A percentile compares a stretch with the other conserved stretches of the same genome.
These are phyloP conservation scores for Tachina grossa DNA, from an alignment of 2,888 invertebrate species.

Conservation along the genomic window DNA sequence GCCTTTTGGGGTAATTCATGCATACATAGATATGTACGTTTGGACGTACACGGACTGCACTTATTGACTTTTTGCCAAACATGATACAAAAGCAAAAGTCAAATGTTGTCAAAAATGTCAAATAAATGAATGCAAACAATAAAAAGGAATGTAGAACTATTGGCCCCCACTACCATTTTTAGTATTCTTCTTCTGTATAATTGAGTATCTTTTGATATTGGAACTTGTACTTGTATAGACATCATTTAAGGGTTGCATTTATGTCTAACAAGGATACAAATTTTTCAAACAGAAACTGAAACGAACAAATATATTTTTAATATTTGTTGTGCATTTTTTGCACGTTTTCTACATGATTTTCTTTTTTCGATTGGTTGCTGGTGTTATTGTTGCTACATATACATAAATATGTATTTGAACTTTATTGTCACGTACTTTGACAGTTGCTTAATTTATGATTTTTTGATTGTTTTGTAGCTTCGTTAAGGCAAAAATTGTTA, in stretches of 20 bases:
- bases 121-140: slow-evolving; percentile 63
- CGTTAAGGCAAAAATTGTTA: slow-evolving; percentile 27
- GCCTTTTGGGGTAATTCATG: slow-evolving; percentile 6
- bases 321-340: slow-evolving; percentile 64
- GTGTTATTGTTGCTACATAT: slow-evolving; percentile 5
- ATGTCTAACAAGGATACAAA: slow-evolving; percentile 42
- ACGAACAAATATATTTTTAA: slow-evolving; percentile 35
- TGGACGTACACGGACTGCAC: slow-evolving; percentile 24
- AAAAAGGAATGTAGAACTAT: slow-evolving; percentile 33
- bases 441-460: slow-evolving; percentile 71
- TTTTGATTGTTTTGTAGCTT: slow-evolving; percentile 67
- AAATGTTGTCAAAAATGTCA: slow-evolving; percentile 71
- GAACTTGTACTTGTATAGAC: slow-evolving; percentile 20
- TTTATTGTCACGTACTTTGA: slow-evolving; percentile 71
- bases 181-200: not conserved
- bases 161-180: not conserved
- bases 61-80: slow-evolving; percentile 63
- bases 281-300: not conserved
- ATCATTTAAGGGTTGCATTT: slow-evolving; percentile 55
- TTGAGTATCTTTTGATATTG: not conserved
- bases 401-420: slow-evolving; percentile 62
- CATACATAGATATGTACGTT: too few relatives aligned
- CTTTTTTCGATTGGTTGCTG: slow-evolving; percentile 16
- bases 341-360: slow-evolving; percentile 62
- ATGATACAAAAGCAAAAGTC: slow-evolving; percentile 49